Evolutionary conservation across 2,113 vertebrate genomes (phyloP), one percentile per base, ranked within the genome.

Genomic region (Tetraodon nigroviridis): DNA sequence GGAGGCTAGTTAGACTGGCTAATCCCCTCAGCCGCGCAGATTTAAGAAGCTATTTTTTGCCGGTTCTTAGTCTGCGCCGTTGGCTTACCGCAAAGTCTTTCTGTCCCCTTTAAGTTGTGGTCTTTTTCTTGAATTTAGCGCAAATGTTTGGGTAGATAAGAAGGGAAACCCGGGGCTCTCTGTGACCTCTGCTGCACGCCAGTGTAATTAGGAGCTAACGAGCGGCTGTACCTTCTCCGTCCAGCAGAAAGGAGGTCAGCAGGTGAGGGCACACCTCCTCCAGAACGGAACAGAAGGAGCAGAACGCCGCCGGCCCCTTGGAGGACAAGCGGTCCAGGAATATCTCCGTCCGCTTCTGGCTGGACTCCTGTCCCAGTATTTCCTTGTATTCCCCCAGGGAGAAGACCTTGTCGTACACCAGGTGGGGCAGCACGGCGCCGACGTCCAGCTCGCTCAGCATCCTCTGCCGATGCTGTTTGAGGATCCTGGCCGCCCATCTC

Each of bases 221-320:
- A 54, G 53, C 52, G 45, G 7, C 14, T 24, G 84, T 93, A 98
- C 95, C 94, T 93, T 94, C 90, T 80, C 79, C 89, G 58, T 93
- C 91, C 80, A 94, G 83, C 64, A 94, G 91, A 78, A 96, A 90
- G 72, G 90, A 92, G 80, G 92, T 88, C 24, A 96, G 91, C 86
- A 95, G 89, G 80, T 92, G 91, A 72, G 95, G 95, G 73, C 88
- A 92, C 77, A 93, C 89, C 69, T 95, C 92, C 67, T 97, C 93
- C 90, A 95, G 84, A 61, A 94, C 74, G 11, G 89, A 90, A 80
- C 91, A 96, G 85, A 96, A 95, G 17, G 87, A 88, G 56, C 83
- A 91, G 83, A 95, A 93, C 20, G 91, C 94, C 42, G 64, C 49
- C 2, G 94, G 92, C 45, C 91, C 94, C 89, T 95, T 97, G 6